Evolutionary conservation across 2,797 vertebrate genomes (phyloP).

Genomic region (Fistularia tabacaria): DNA sequence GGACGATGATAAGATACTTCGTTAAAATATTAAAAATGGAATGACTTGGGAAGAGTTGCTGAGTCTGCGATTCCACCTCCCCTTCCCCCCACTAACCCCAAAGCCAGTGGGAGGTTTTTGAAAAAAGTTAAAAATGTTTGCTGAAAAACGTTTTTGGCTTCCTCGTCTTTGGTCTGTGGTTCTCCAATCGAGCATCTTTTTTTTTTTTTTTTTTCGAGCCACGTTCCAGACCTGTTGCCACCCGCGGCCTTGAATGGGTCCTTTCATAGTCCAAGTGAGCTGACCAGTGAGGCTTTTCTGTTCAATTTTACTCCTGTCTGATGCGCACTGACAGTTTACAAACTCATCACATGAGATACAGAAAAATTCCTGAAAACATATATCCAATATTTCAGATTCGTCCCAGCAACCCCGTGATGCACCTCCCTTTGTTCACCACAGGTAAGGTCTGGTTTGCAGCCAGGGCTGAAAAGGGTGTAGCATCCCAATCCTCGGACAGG

Average conservation of each 20-base stretch:
- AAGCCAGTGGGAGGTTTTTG: slow-evolving; percentile 24
- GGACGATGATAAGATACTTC: neutral
- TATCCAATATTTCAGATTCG: slow-evolving; percentile 1
- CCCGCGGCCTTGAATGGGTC: slow-evolving; percentile 62
- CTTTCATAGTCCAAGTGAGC: slow-evolving; percentile 60
- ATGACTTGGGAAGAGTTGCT: slow-evolving; percentile 24
- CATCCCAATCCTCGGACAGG: slow-evolving; percentile 56
- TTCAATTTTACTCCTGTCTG: slow-evolving; percentile 26
- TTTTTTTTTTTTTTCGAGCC: slow-evolving; percentile 52
- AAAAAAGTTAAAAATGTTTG: slow-evolving; percentile 49
- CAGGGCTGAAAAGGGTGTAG: slow-evolving; percentile 50
- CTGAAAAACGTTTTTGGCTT: slow-evolving; percentile 57
- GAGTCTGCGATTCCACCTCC: slow-evolving; percentile 32
- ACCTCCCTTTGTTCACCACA: slow-evolving; percentile 30
- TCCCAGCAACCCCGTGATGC: neutral
- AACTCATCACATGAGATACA: slow-evolving; percentile 23
- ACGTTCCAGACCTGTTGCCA: slow-evolving; percentile 65
- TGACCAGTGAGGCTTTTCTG: slow-evolving; percentile 40
- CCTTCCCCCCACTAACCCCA: neutral
- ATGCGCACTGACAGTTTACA: slow-evolving; percentile 26
- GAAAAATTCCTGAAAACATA: neutral
- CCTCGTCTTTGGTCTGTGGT: slow-evolving; percentile 59
- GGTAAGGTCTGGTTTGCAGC: slow-evolving; percentile 43
- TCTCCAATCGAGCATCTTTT: slow-evolving; percentile 49
- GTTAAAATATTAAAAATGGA: neutral